A percentile compares a stretch with the other conserved stretches of the same genome.
phyloP scores from a whole-genome alignment of 2,797 vertebrate species.

The Danio jaintianensis region DNA sequence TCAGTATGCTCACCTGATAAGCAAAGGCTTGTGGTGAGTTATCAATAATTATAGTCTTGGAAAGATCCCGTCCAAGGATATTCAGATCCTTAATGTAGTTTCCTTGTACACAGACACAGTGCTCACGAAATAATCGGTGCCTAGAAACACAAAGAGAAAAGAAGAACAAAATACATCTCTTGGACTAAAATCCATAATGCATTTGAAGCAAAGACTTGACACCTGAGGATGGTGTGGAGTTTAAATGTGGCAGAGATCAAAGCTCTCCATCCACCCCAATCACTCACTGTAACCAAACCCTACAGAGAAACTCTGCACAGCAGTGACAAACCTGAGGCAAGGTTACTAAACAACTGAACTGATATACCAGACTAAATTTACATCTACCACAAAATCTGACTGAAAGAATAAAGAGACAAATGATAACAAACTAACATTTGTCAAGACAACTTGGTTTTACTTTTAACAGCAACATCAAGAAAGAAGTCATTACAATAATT shows the following conservation, averaged over 20 bases:
- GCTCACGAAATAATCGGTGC: constrained; percentile 97
- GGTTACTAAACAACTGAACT: constrained; percentile 28
- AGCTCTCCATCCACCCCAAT: constrained; percentile 23
- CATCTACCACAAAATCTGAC: not conserved
- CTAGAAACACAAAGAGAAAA: constrained; percentile 69
- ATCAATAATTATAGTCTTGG: constrained; percentile 99
- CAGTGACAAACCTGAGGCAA: constrained; percentile 12
- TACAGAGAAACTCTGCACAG: constrained; percentile 23
- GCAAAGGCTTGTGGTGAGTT: constrained; percentile 99
- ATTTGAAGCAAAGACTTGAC: constrained; percentile 69
- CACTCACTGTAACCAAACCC: constrained; percentile 49
- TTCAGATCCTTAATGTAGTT: constrained; percentile 99
- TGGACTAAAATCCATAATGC: constrained; percentile 65
- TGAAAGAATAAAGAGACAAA: not conserved
- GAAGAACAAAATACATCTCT: constrained; percentile 14
- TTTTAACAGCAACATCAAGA: not conserved
- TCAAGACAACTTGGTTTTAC: not conserved
- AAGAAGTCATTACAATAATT: not conserved
- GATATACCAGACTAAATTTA: constrained; percentile 9
- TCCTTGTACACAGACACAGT: constrained; percentile 98
- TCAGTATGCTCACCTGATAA: constrained; percentile 86
- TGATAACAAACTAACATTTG: not conserved
- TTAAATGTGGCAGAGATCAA: constrained; percentile 4
- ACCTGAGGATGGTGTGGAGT: constrained; percentile 59
- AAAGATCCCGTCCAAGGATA: constrained; percentile 96